Evolutionary conservation across 2,888 invertebrate genomes (phyloP), one percentile per base, ranked within the genome.

Genomic region (Willowsia nigromaculata): DNA sequence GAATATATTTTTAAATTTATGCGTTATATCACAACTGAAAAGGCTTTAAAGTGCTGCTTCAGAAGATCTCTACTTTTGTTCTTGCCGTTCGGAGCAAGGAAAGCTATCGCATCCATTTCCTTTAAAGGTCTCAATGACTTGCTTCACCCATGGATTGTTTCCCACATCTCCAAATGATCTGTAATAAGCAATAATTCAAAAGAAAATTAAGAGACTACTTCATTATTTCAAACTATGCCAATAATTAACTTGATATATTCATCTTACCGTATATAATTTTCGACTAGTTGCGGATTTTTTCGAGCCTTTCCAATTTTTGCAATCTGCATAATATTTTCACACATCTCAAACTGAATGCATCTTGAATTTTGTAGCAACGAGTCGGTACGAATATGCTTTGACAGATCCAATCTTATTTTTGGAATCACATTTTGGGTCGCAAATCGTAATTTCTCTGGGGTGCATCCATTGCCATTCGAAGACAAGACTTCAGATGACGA

Each of bases 341-440:
- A 93, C 37, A 92, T 89, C 22, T 90, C 89, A 68, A 90, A 88
- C 83, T 93, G 93, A 6, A 93, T 59, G 50, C 93, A 93, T 86
- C 92, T 62, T 0, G 93, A 91, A 84, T 91, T 92, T 65, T 47
- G 85, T 22, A 91, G n/a, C 7, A 92, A 85, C 25, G 92, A 88
- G 15, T 90, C 89, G 0, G 90, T n/a, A 7, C 91, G 86, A 7
- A 92, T 25, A 40, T 91, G 91, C 30, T 90, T 91, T 27, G 90
- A 76, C 33, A 92, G 82, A 22, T 93, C 91, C 30, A 82, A 65
- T 50, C 90, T 87, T 7, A 88, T 88, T 18, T 62, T 47, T 0
- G 83, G 27, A 76, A 88, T 87, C 13, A 33, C 11, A 5, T 81
- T 40, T 0, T 15, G n/a, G 15, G 30, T 56, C 0, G 22, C 30